A percentile compares a stretch with the other conserved stretches of the same genome.
Evolutionary conservation across 2,888 invertebrate genomes (phyloP).

Genomic region (Odontomyia ornata): DNA sequence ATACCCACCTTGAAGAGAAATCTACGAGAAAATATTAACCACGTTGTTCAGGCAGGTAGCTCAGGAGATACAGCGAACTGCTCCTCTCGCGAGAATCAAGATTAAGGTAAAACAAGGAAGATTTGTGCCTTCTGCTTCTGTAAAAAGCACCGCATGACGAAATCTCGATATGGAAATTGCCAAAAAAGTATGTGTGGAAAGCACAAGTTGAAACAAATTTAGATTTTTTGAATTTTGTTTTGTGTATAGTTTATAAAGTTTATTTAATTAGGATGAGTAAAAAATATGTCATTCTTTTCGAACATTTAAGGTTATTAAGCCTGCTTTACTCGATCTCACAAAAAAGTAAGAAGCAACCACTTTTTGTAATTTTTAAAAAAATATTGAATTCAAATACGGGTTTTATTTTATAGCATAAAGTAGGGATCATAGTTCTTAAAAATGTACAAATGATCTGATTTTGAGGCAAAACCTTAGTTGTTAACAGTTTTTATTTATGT

Average conservation of each 20-base stretch:
- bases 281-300: not conserved
- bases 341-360: not conserved
- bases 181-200: not conserved
- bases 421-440: too few relatives aligned
- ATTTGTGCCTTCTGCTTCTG: too few relatives aligned
- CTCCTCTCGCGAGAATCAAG: too few relatives aligned
- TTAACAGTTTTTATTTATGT: too few relatives aligned
- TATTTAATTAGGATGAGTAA: not conserved
- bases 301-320: too few relatives aligned
- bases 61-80: not conserved
- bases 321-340: not conserved
- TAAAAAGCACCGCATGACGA: too few relatives aligned
- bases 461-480: not conserved
- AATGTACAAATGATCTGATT: not conserved
- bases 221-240: not conserved
- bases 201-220: not conserved
- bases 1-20: too few relatives aligned
- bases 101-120: too few relatives aligned
- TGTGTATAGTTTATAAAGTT: conserved; percentile 1
- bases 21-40: not conserved
- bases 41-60: not conserved
- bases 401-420: not conserved
- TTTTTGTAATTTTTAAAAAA: not conserved
- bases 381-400: not conserved
- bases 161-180: not conserved